These are phyloP conservation scores for Blennius ocellaris DNA, from an alignment of 2,113 vertebrate genomes.

Conservation along the genomic window DNA sequence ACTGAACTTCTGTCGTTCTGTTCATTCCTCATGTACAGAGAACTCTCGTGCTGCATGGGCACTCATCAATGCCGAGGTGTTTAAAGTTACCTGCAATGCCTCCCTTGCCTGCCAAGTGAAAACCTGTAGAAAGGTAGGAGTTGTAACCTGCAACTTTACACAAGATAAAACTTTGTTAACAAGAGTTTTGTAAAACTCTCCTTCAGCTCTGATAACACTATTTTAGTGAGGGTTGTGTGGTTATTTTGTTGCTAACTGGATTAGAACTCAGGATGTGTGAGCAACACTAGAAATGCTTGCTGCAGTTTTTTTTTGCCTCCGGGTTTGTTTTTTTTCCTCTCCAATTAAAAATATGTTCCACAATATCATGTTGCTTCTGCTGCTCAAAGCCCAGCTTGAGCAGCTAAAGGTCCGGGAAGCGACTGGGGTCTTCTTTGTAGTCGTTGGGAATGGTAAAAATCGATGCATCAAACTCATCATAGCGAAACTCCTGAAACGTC, in stretches of 20 bases:
- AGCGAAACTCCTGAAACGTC: slow-evolving; percentile 99
- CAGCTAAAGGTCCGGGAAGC: slow-evolving; percentile 95
- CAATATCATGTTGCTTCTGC: slow-evolving; percentile 10
- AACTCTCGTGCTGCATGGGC: slow-evolving; percentile 23
- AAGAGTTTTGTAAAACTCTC: too few species aligned
- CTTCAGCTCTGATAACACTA: too few species aligned
- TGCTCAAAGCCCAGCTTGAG: neutral
- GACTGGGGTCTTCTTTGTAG: slow-evolving; percentile 97
- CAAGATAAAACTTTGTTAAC: too few species aligned
- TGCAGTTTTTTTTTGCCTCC: neutral
- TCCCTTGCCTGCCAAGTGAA: slow-evolving; percentile 1
- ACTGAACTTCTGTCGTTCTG: slow-evolving; percentile 25
- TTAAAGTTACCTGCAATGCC: slow-evolving; percentile 16
- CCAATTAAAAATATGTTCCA: slow-evolving; percentile 19
- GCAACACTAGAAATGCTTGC: neutral
- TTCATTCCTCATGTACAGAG: slow-evolving; percentile 3
- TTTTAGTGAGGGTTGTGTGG: too few species aligned
- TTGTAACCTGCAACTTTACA: slow-evolving; percentile 1
- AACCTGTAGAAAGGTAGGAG: slow-evolving; percentile 1
- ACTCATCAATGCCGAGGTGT: slow-evolving; percentile 16
- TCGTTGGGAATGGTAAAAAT: slow-evolving; percentile 95
- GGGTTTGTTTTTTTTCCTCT: neutral
- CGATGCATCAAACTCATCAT: slow-evolving; percentile 90
- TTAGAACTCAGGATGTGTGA: neutral
- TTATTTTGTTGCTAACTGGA: too few species aligned